phyloP scores from a whole-genome alignment of 2,113 vertebrate species.

The Psephotus haematonotus region DNA sequence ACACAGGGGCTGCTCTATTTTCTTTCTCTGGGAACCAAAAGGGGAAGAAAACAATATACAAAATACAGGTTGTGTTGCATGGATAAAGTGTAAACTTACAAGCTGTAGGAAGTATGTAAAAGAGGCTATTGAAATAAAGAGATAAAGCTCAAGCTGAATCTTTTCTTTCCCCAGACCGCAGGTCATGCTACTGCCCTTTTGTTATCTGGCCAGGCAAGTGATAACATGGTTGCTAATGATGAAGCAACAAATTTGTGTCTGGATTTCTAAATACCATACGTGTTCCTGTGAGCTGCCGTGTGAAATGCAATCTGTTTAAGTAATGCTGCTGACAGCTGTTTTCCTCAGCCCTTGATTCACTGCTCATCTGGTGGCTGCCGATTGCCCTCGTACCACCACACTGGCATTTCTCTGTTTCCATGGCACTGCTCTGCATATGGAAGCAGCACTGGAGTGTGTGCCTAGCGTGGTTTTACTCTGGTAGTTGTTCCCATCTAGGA shows the following conservation, averaged over 20 bases:
- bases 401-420: constrained; percentile 65
- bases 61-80: background rate
- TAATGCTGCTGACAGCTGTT: constrained; percentile 64
- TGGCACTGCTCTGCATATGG: constrained; percentile 65
- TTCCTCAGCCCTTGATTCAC: constrained; percentile 44
- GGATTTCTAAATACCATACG: background rate
- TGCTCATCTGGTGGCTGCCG: constrained; percentile 45
- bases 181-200: background rate
- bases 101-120: background rate
- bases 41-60: background rate
- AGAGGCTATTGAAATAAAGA: background rate
- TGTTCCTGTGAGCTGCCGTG: background rate
- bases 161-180: background rate
- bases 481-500: constrained; percentile 54
- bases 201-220: background rate
- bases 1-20: background rate
- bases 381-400: background rate
- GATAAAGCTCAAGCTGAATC: background rate
- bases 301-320: constrained; percentile 26
- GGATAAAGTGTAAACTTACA: background rate
- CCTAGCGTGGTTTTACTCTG: constrained; percentile 7
- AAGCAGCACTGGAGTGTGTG: constrained; percentile 25
- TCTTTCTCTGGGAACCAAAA: background rate
- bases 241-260: background rate
- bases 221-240: background rate